Base-by-base conservation (phyloP, 2,113 vertebrate genomes). In the Tachycineta bicolor region DNA sequence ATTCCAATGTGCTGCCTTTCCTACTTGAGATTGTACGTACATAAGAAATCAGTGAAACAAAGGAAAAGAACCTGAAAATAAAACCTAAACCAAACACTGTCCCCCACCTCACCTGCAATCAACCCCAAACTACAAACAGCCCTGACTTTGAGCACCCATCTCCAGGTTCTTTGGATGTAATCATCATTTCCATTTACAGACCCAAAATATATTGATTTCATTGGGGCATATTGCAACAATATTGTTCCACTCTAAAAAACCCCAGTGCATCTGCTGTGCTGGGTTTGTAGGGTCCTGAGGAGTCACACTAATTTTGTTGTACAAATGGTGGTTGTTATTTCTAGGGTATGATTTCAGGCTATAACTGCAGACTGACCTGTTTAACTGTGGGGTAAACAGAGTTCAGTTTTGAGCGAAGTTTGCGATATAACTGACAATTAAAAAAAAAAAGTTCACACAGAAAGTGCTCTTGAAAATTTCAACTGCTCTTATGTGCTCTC, bases 1-100 rank as follows among this genome's bases (percentile, higher is more conserved):
- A 5, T 79, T 74, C 34, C 33, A 9, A 0, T 21, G 39, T 43
- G 3, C 8, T 49, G 16, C 68, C n/a, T 24, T 60, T 46, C 8
- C 25, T 52, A 3, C 19, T 73, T 2, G 11, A 26, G 8, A 77
- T 79, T 83, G 11, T 52, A 49, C 0, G 1, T 46, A 17, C 1
- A 5, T n/a, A 19, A 59, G 28, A 74, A 64, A 21, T 50, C 33
- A 71, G 18, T 0, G 0, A 78, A 82, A 82, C 16, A 56, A 87
- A 81, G 14, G 7, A 21, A 53, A 59, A 41, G 9, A 34, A 2
- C 33, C 43, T 63, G 21, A 68, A 68, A 91, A 81, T 18, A 68
- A 81, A 78, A 55, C 41, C 47, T 23, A 43, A 41, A 39, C 10
- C 17, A 62, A 55, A 16, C 14, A 6, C 63, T 34, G n/a, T 44